A percentile compares a stretch with the other conserved stretches of the same genome.
Conservation (phyloP, 2,888 invertebrate species). For the Patella caerulea region DNA sequence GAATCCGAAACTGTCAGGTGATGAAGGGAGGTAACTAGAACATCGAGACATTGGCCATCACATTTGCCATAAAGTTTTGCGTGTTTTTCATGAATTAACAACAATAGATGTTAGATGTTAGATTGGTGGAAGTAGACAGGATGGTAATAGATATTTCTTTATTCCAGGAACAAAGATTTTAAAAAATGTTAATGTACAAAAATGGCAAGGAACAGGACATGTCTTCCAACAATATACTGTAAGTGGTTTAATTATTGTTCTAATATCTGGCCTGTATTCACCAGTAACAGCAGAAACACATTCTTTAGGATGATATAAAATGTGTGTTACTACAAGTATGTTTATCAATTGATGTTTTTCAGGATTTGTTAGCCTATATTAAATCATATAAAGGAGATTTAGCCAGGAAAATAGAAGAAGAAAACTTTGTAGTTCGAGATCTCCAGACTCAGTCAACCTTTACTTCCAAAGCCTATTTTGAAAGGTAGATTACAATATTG, state of each 20-base stretch:
- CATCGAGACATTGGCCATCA: too few species aligned
- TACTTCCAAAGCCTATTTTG: slow-evolving; percentile 62
- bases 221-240: slow-evolving; percentile 49
- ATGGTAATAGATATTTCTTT: neutral
- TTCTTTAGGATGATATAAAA: too few species aligned
- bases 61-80: too few species aligned
- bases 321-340: too few species aligned
- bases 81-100: too few species aligned
- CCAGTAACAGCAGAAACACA: neutral
- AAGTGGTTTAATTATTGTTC: slow-evolving; percentile 17
- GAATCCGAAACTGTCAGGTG: too few species aligned
- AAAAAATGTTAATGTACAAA: slow-evolving; percentile 50
- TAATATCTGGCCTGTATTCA: neutral
- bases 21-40: too few species aligned
- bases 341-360: neutral
- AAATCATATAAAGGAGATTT: slow-evolving; percentile 50
- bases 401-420: slow-evolving; percentile 41
- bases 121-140: too few species aligned
- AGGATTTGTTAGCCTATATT: slow-evolving; percentile 58
- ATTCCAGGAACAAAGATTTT: slow-evolving; percentile 41
- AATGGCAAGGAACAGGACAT: slow-evolving; percentile 52
- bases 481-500: slow-evolving; percentile 46
- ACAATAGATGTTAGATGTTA: too few species aligned
- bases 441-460: slow-evolving; percentile 40
- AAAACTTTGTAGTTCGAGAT: slow-evolving; percentile 49